These are phyloP conservation scores for Peromyscus leucopus DNA, from an alignment of 2,113 vertebrate species.

Conservation along the genomic window DNA sequence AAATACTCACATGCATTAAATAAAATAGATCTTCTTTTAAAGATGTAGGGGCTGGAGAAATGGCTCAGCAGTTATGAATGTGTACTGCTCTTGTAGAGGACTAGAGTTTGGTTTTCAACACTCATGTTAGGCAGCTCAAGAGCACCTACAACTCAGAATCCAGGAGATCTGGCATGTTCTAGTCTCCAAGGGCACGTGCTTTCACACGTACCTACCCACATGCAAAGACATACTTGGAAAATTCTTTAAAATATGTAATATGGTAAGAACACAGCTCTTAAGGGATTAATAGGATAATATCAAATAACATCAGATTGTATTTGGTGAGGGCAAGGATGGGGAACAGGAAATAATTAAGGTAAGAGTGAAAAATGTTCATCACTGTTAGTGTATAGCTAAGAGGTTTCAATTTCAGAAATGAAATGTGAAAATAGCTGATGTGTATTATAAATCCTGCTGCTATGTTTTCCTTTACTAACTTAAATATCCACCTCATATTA, in stretches of 20 bases:
- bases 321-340: background rate
- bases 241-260: background rate
- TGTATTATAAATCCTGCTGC: background rate
- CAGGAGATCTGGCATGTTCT: background rate
- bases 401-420: constrained; percentile 24
- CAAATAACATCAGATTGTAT: background rate
- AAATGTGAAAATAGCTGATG: constrained; percentile 27
- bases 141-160: background rate
- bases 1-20: background rate
- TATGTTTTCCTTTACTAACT: constrained; percentile 45
- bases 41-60: background rate
- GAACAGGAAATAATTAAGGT: constrained; percentile 40
- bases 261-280: background rate
- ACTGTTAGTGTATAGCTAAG: constrained; percentile 30
- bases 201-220: background rate
- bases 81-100: background rate
- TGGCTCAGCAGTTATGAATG: too few relatives aligned
- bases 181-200: background rate
- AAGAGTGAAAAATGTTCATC: constrained; percentile 20
- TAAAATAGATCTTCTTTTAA: background rate
- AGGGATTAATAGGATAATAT: background rate
- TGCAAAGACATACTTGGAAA: background rate
- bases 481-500: constrained; percentile 10
- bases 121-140: background rate
- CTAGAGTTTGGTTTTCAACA: background rate